Base-by-base conservation (phyloP, 2,888 invertebrate species). In the Caenorhabditis panamensis region DNA sequence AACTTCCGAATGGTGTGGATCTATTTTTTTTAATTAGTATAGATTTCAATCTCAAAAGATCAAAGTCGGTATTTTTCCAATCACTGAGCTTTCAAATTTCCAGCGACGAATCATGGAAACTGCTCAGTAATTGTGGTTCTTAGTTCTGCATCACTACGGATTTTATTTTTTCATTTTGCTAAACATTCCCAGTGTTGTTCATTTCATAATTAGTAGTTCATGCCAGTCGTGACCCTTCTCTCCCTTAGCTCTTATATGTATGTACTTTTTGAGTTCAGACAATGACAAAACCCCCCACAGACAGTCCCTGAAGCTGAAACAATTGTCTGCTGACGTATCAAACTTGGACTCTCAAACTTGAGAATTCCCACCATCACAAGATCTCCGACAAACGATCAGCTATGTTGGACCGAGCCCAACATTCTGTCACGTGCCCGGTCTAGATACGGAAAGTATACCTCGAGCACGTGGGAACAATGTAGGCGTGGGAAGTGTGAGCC, bases 401-500 rank as follows among this genome's bases (percentile, higher is more conserved):
- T 31, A 4, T 31, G 9, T 9, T 31, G 31, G 13, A 1, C 26
- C 22, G n/a, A 24, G 36, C 41, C 5, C 53, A 13, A 3, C 4
- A 53, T n/a, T n/a, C n/a, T n/a, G n/a, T 62, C 71, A 71, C 62
- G 31, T 61, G 71, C 26, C 20, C 36, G 18, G 28, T 36, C 31
- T 47, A 47, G n/a, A 18, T 20, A 5, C 18, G 47, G 47, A 47
- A 47, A 47, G 20, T 20, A 20, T 47, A 13, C 8, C 5, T 13
- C 13, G 13, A 31, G 16, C 61, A 62, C 62, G 59, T 54, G 61
- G n/a, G 62, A 44, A n/a, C n/a, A 61, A 53, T 13, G 69, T 37
- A 62, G 69, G 69, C 69, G 69, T 71, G 69, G 20, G 69, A 71
- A 44, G 2, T 18, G 13, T 62, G 53, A 41, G 51, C 62, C 13